Evolutionary conservation across 1,140 invertebrate species (phyloP).

Genomic region (Manduca sexta): DNA sequence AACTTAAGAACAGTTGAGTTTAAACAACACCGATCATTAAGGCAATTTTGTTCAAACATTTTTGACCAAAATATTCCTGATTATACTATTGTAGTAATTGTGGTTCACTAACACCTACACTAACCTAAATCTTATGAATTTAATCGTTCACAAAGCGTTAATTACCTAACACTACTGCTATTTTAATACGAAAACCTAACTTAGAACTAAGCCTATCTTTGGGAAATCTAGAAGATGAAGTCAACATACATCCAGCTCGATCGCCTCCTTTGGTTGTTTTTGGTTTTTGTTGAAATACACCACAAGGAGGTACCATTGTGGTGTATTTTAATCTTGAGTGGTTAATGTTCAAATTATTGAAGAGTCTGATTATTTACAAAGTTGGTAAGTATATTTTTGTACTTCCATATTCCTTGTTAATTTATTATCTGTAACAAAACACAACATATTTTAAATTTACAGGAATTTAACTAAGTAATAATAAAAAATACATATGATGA

Average conservation of each 20-base stretch:
- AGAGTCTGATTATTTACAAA: too few relatives aligned
- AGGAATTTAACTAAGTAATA: too few relatives aligned
- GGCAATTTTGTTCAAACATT: constrained; percentile 30
- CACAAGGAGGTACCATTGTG: too few relatives aligned
- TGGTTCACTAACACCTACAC: background rate
- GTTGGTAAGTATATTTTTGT: too few relatives aligned
- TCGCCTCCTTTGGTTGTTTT: too few relatives aligned
- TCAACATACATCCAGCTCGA: too few relatives aligned
- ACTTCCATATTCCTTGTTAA: background rate
- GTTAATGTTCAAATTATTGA: too few relatives aligned
- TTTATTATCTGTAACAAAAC: background rate
- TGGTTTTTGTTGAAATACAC: too few relatives aligned
- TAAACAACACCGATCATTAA: constrained; percentile 66
- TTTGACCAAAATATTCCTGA: constrained; percentile 4
- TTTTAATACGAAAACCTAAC: background rate
- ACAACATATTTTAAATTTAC: background rate
- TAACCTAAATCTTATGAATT: constrained; percentile 4
- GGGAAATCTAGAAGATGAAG: constrained; percentile 28
- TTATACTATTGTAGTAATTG: background rate
- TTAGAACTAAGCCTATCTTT: constrained; percentile 40
- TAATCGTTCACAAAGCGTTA: background rate
- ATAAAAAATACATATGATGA: too few relatives aligned
- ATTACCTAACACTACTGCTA: constrained; percentile 1
- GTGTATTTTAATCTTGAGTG: too few relatives aligned
- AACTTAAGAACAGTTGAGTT: constrained; percentile 27